These are phyloP conservation scores for Callosobruchus maculatus DNA, from an alignment of 2,888 invertebrate species.

Conservation along the genomic window DNA sequence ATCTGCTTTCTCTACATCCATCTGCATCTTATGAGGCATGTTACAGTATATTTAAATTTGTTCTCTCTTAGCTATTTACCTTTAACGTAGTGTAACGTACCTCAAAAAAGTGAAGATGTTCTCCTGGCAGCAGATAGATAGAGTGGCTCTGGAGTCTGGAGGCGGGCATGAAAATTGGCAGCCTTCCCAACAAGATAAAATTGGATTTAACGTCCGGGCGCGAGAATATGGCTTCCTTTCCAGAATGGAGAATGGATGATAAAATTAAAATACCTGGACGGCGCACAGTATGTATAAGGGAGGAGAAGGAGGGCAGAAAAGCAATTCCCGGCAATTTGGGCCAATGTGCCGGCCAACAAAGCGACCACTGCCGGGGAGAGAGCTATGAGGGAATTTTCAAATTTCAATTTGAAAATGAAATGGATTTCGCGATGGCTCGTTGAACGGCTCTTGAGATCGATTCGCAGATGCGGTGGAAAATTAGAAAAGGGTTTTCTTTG, in stretches of 20 bases:
- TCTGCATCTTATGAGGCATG: too few species aligned
- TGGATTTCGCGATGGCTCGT: constrained; percentile 36
- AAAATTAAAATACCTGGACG: neutral
- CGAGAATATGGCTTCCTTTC: neutral
- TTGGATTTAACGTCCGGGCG: neutral
- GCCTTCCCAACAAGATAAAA: neutral
- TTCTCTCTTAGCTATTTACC: too few species aligned
- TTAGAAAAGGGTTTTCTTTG: neutral
- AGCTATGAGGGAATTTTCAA: constrained; percentile 33
- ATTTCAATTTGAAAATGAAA: constrained; percentile 45
- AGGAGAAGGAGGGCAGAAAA: neutral
- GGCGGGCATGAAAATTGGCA: neutral
- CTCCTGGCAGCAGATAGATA: neutral
- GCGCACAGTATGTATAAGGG: neutral
- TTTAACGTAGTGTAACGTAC: too few species aligned
- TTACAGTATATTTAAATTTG: too few species aligned
- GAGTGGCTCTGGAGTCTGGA: neutral
- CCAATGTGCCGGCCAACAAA: constrained; percentile 31
- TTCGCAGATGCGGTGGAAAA: neutral
- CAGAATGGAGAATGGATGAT: neutral
- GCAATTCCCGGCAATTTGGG: constrained; percentile 19
- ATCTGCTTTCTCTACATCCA: too few species aligned
- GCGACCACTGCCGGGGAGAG: constrained; percentile 26
- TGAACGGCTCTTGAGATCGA: constrained; percentile 8
- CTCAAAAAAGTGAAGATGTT: neutral